Evolutionary conservation across 1,140 invertebrate genomes (phyloP), one percentile per base, ranked within the genome.

Genomic region (Ectropis grisescens): DNA sequence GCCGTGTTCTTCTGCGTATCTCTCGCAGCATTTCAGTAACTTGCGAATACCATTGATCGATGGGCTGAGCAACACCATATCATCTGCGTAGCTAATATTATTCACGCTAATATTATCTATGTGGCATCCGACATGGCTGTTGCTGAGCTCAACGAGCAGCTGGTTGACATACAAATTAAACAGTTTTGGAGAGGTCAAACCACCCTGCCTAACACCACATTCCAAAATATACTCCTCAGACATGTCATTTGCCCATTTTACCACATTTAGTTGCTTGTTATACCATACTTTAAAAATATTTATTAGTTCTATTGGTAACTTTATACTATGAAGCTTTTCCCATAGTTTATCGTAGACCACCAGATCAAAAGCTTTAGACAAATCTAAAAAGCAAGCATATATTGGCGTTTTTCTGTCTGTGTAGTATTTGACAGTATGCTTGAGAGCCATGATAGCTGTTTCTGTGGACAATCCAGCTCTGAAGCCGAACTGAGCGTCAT

Each of bases 401-500:
- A 42, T 29, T 1, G 36, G 39, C 9, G 45, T 47, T 7, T 35
- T 23, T n/a, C 46, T 37, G 4, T 19, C 23, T 1, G 46, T 48
- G 28, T 49, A 41, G 7, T 43, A 46, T 10, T 10, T 29, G n/a
- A 44, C 35, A 29, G 37, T 41, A 11, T 45, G 41, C 19, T 41
- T 44, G 29, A 44, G 6, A 7, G 4, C 4, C 24, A 26, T 4
- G 4, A 26, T 26, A n/a, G 24, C 24, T 2, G 6, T 26, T 15
- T 31, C 31, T 12, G 35, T 40, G 2, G 24, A 39, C 11, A 39
- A 13, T 2, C 30, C 29, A 8, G 34, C 22, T 33, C 23, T 29
- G 13, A 52, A 52, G 0, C 48, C 43, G 32, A 52, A 52, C 28
- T 43, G 40, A 8, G 37, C 34, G 25, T 52, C 43, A 29, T 47